phyloP scores from a whole-genome alignment of 37 sponge, comb jelly and placozoan genomes.

The Mnemiopsis leidyi region DNA sequence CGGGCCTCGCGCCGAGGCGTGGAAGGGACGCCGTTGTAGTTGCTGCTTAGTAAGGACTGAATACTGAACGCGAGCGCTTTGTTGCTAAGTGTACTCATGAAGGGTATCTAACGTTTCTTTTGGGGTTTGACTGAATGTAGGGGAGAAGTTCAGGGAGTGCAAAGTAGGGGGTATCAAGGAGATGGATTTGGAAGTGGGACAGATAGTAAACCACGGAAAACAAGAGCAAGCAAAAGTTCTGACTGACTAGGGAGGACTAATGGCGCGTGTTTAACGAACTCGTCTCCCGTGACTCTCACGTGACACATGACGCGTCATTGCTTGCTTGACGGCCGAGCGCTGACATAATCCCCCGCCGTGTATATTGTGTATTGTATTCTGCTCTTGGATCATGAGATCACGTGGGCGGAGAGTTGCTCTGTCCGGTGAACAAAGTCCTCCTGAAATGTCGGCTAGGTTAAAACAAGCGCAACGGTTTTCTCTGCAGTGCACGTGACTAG shows the following conservation, averaged over 20 bases:
- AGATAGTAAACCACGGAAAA: background rate
- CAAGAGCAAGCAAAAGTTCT: background rate
- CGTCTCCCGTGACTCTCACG: constrained; percentile 8
- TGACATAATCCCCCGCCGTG: constrained; percentile 35
- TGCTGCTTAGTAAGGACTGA: background rate
- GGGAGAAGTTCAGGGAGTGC: too few relatives aligned
- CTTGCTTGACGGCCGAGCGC: constrained; percentile 34
- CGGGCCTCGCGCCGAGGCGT: background rate
- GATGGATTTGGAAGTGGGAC: background rate
- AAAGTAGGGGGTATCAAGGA: too few relatives aligned
- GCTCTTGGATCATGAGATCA: background rate
- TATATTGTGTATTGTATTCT: background rate
- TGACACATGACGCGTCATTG: constrained; percentile 63
- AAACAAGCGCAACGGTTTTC: too few relatives aligned
- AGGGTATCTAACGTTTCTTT: too few relatives aligned
- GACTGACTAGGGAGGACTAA: background rate
- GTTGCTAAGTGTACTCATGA: constrained; percentile 49
- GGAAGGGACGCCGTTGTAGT: constrained; percentile 30
- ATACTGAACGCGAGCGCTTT: constrained; percentile 64
- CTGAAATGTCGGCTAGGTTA: too few relatives aligned
- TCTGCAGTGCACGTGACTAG: too few relatives aligned
- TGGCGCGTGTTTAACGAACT: constrained; percentile 59
- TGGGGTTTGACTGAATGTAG: too few relatives aligned
- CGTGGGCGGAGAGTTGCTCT: too few relatives aligned
- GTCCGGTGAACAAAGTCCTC: too few relatives aligned